Conservation (phyloP, 2,797 vertebrate genomes). For the Pipistrellus kuhlii region DNA sequence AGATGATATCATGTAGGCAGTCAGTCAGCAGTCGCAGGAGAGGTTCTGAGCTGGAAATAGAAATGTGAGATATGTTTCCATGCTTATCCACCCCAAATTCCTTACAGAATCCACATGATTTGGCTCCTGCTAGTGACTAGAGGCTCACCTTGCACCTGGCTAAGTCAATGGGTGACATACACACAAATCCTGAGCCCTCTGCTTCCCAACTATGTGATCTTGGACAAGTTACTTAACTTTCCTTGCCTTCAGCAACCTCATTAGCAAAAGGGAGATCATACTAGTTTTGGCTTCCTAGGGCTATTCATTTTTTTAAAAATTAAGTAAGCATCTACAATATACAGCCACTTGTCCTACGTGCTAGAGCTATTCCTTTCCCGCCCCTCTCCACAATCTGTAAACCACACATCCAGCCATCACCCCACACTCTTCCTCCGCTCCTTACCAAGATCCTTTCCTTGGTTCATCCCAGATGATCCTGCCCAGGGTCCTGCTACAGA, state of each 20-base stretch:
- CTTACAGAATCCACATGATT: not conserved
- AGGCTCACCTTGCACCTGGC: not conserved
- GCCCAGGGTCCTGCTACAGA: not conserved
- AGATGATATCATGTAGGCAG: not conserved
- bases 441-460: not conserved
- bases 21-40: not conserved
- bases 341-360: not conserved
- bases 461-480: not conserved
- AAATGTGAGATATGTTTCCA: not conserved
- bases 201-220: not conserved
- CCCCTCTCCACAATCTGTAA: not conserved
- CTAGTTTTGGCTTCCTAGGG: not conserved
- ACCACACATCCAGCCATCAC: not conserved
- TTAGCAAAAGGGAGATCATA: not conserved
- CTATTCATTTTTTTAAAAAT: not conserved
- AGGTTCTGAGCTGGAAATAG: not conserved
- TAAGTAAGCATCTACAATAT: not conserved
- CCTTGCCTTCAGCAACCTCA: not conserved
- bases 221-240: constrained; percentile 16
- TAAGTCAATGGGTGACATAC: not conserved
- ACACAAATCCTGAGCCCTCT: not conserved
- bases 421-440: not conserved
- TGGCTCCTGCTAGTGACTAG: not conserved
- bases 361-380: not conserved
- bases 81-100: not conserved